These are phyloP conservation scores for Actinia equina DNA, from an alignment of 64 coral and sea anemone species.

Conservation along the genomic window DNA sequence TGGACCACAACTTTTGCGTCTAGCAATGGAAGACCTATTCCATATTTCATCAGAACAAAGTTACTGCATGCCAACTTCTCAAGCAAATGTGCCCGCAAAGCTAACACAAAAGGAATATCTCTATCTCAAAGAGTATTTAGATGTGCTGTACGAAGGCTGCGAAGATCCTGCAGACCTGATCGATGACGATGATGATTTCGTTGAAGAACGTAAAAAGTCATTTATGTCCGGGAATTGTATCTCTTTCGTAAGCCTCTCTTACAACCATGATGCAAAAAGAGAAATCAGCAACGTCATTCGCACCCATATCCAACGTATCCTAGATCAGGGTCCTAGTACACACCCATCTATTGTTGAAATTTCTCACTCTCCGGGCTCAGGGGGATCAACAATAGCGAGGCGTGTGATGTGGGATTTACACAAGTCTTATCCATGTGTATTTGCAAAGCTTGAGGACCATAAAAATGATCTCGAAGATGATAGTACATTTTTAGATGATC, in stretches of 20 bases:
- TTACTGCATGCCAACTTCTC: constrained; percentile 32
- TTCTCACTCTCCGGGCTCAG: constrained; percentile 64
- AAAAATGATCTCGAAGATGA: constrained; percentile 65
- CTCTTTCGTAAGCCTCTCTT: constrained; percentile 57
- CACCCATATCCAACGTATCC: constrained; percentile 54
- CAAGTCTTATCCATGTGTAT: constrained; percentile 54
- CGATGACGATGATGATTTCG: neutral
- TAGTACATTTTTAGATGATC: neutral
- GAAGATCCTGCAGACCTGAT: neutral
- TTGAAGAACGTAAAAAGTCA: constrained; percentile 55
- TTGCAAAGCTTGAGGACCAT: constrained; percentile 25
- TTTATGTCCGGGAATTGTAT: constrained; percentile 65
- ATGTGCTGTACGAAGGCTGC: constrained; percentile 54
- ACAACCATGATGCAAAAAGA: constrained; percentile 69
- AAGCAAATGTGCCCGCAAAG: neutral
- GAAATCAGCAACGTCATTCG: constrained; percentile 35
- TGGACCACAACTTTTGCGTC: constrained; percentile 4
- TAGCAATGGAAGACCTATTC: constrained; percentile 12
- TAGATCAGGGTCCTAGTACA: constrained; percentile 30
- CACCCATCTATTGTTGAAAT: constrained; percentile 67
- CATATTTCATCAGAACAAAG: neutral
- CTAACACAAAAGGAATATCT: constrained; percentile 26
- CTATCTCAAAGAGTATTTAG: constrained; percentile 44
- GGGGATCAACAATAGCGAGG: constrained; percentile 76
- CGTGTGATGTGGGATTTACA: constrained; percentile 83